Conservation (phyloP, 2,888 invertebrate genomes). For the Drosophila sordidapex region DNA sequence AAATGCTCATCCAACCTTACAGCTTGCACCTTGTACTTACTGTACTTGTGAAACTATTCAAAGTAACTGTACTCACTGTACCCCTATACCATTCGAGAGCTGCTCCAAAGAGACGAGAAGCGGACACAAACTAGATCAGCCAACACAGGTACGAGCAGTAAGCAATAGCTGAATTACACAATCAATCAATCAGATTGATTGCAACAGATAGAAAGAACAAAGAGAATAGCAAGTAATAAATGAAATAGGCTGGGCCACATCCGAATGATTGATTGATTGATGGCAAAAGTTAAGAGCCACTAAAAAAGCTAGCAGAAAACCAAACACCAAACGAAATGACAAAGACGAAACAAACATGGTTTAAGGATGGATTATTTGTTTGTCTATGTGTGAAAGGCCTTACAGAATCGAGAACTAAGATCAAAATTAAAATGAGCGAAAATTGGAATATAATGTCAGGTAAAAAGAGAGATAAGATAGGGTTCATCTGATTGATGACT, state of each 20-base stretch:
- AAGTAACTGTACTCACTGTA: constrained; percentile 8
- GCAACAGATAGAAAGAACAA: not conserved
- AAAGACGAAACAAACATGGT: not conserved
- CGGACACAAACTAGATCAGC: not conserved
- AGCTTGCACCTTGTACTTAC: constrained; percentile 2
- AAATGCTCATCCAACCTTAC: constrained; percentile 13
- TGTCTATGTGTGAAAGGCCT: not conserved
- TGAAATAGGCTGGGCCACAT: constrained; percentile 7
- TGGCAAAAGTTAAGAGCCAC: not conserved
- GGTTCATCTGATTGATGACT: constrained; percentile 25
- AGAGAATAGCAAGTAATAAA: constrained; percentile 12
- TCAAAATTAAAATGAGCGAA: not conserved
- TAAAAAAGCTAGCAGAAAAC: not conserved
- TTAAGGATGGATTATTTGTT: not conserved
- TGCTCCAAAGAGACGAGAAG: not conserved
- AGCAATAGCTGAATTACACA: not conserved
- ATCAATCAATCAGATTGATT: constrained; percentile 10
- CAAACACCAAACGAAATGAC: not conserved
- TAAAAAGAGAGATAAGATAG: not conserved
- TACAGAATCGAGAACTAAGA: not conserved
- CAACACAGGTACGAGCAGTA: not conserved
- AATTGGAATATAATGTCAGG: not conserved
- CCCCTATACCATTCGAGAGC: constrained; percentile 3
- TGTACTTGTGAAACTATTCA: constrained; percentile 3
- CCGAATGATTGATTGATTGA: not conserved